A percentile compares a stretch with the other conserved stretches of the same genome.
Conservation (phyloP, 1,140 invertebrate species). For the Ooceraea biroi region DNA sequence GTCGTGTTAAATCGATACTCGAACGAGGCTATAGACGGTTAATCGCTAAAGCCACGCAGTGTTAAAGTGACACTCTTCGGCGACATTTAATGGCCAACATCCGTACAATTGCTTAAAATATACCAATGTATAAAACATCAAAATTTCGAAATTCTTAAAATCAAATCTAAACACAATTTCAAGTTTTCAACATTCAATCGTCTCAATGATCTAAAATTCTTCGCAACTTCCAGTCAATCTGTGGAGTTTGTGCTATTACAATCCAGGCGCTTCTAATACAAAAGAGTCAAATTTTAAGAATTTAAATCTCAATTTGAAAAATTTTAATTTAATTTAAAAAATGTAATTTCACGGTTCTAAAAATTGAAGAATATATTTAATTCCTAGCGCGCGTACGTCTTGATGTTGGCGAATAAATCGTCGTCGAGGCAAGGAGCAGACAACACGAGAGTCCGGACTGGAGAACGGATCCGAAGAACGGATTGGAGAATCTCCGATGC, state of each 20-base stretch:
- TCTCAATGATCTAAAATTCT: neutral
- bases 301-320: neutral
- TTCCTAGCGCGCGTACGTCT: too few species aligned
- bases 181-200: neutral
- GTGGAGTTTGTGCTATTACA: neutral
- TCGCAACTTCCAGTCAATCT: neutral
- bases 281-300: neutral
- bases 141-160: neutral
- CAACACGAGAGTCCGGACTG: neutral
- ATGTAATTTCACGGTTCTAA: too few species aligned
- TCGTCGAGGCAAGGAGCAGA: neutral
- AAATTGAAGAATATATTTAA: too few species aligned
- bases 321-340: neutral
- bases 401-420: constrained; percentile 46
- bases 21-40: constrained; percentile 38
- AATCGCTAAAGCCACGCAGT: constrained; percentile 41
- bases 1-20: constrained; percentile 28
- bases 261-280: too few species aligned
- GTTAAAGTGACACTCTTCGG: constrained; percentile 28
- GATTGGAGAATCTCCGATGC: neutral
- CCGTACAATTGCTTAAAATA: neutral
- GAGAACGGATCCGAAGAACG: neutral
- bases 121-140: constrained; percentile 19
- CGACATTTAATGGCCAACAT: constrained; percentile 46
- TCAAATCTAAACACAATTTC: neutral